phyloP scores from a whole-genome alignment of 2,888 invertebrate species.

The Sepiola atlantica region DNA sequence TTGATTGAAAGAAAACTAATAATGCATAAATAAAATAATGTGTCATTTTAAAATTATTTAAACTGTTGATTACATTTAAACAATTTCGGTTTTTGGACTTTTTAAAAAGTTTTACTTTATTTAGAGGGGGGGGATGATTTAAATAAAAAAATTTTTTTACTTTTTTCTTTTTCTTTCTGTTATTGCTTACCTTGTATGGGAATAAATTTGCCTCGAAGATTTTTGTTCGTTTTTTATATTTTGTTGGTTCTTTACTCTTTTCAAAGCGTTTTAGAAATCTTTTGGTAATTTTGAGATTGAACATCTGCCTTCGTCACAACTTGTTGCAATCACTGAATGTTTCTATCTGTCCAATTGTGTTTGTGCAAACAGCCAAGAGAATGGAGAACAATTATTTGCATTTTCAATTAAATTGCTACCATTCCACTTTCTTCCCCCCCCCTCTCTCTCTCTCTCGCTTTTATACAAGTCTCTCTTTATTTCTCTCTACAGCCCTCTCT shows the following conservation, averaged over 20 bases:
- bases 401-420: not conserved
- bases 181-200: not conserved
- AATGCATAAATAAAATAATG: not conserved
- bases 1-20: not conserved
- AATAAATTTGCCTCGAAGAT: not conserved
- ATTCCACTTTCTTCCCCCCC: not conserved
- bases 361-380: not conserved
- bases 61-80: not conserved
- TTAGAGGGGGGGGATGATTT: not conserved
- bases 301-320: constrained; percentile 10
- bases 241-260: not conserved
- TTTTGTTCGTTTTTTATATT: not conserved
- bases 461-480: too few species aligned
- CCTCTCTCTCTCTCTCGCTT: not conserved
- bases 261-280: not conserved
- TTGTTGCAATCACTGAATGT: not conserved
- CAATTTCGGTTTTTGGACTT: not conserved
- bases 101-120: not conserved
- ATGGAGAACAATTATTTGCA: constrained; percentile 20
- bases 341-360: not conserved
- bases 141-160: not conserved
- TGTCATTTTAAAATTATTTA: constrained; percentile 16
- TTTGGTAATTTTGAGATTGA: not conserved
- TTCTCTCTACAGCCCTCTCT: not conserved
- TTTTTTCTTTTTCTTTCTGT: not conserved